Evolutionary conservation across 1,140 invertebrate genomes (phyloP), one percentile per base, ranked within the genome.

Genomic region (Dreissena rostriformis): DNA sequence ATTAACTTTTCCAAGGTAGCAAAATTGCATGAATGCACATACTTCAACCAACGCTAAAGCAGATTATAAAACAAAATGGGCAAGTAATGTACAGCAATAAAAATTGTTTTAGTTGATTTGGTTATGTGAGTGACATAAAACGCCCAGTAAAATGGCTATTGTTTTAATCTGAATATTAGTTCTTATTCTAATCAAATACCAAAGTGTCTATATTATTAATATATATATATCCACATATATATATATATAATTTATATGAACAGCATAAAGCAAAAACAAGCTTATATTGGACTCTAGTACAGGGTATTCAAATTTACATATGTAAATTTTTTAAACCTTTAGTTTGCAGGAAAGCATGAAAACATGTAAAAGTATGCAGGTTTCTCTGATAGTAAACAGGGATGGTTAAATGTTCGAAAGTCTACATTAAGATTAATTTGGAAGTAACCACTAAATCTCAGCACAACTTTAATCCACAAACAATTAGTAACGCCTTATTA

Each of bases 401-500:
- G 57, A 11, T 61, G 57, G 57, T 61, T 19, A n/a, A 61, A 39
- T 39, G 39, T 39, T 39, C 39, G 8, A 39, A 39, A 39, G 39
- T 39, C 39, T 39, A 39, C 39, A 8, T 39, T 39, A 8, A 39
- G 39, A 39, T 39, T 39, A 39, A 39, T 80, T 72, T 65, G 49
- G 63, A 63, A 82, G 65, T 73, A n/a, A 71, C 39, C 39, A 39
- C 39, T 2, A 75, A 28, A 63, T 57, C 68, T 77, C 55, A 63
- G 82, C 82, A 84, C 82, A 84, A 57, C 82, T 84, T 84, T 84
- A 84, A 84, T 84, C 73, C 73, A 83, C 53, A 66, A 76, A 71
- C 52, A 53, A 74, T 84, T 84, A 84, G 82, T 84, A 84, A 63
- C 71, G 82, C 66, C 82, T 77, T 72, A 84, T 84, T 84, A 84